Evolutionary conservation across 2,888 invertebrate species (phyloP), one percentile per base, ranked within the genome.

Genomic region (Coelopa pilipes): DNA sequence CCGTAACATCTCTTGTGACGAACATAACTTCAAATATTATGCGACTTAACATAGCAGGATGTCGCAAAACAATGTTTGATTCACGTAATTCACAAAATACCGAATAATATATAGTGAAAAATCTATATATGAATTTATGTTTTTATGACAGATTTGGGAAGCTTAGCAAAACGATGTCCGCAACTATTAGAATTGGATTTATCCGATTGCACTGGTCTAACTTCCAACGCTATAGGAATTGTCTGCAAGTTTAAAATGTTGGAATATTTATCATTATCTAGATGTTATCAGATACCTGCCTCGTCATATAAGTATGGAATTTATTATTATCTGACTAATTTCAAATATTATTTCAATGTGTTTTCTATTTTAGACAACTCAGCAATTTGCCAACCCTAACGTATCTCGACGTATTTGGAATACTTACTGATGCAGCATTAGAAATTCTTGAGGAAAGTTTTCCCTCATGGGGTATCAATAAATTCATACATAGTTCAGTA

Each of bases 31-130:
- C 88, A 1, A 89, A 90, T 63, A 82, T 97, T 74, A 91, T 91
- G 80, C 89, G 94, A 73, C 88, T 97, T 0, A 97, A 97, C 84
- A 83, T 97, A 1, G 93, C 94, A 70, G 97, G 97, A 0, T 95
- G 95, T 74, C 89, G 95, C 67, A 92, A 92, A 85, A 90, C 92
- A 0, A 89, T 97, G 80, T 90, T 89, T 5, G 94, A 97, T 85
- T 90, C 91, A 21, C 91, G 95, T 95, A 87, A 91, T 92, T 82
- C 47, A 17, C 34, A 34, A 34, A 34, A 34, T 34, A 2, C 34
- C 7, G 2, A 34, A 34, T 34, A 34, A 34, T 57, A 17, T n/a
- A 19, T 57, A 55, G n/a, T 68, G 17, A 34, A 50, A 46, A 34
- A 34, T 47, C 13, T 10, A 46, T 21, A 91, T 0, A 88, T 96